A percentile compares a stretch with the other conserved stretches of the same genome.
Evolutionary conservation across 1,140 invertebrate genomes (phyloP).

Genomic region (Zaprionus tsacasi): DNA sequence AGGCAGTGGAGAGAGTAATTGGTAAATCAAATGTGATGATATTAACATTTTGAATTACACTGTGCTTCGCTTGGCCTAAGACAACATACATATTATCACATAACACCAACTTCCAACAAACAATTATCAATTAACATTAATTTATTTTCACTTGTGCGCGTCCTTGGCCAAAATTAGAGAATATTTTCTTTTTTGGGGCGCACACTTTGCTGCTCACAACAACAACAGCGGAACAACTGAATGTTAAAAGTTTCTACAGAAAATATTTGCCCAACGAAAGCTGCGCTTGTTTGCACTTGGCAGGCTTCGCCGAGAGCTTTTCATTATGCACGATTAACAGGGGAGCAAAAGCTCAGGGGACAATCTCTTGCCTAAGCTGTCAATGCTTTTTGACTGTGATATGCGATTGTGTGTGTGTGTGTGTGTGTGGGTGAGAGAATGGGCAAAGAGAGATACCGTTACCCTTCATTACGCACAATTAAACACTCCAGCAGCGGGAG

Average conservation of each 20-base stretch:
- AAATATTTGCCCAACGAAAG: conserved; percentile 42
- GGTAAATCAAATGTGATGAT: neutral
- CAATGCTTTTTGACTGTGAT: conserved; percentile 6
- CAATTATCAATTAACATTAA: conserved; percentile 9
- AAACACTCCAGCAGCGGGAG: conserved; percentile 17
- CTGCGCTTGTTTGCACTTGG: conserved; percentile 45
- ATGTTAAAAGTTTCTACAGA: conserved; percentile 34
- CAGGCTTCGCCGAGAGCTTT: conserved; percentile 49
- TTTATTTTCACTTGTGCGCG: conserved; percentile 28
- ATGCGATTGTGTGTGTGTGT: neutral
- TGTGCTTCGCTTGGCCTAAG: neutral
- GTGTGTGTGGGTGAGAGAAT: neutral
- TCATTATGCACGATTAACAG: conserved; percentile 16
- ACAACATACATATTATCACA: conserved; percentile 12
- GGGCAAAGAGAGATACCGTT: neutral
- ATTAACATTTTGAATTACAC: conserved; percentile 5
- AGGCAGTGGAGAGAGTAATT: neutral
- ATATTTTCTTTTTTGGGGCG: neutral
- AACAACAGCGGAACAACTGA: conserved; percentile 39
- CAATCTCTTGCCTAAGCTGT: conserved; percentile 18
- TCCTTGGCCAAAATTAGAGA: conserved; percentile 15
- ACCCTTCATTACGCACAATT: conserved; percentile 6
- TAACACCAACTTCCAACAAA: conserved; percentile 12
- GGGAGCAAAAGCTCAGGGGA: conserved; percentile 33
- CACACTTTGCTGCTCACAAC: conserved; percentile 28